phyloP scores from a whole-genome alignment of 2,888 invertebrate genomes.

The Drosophila emarginata region DNA sequence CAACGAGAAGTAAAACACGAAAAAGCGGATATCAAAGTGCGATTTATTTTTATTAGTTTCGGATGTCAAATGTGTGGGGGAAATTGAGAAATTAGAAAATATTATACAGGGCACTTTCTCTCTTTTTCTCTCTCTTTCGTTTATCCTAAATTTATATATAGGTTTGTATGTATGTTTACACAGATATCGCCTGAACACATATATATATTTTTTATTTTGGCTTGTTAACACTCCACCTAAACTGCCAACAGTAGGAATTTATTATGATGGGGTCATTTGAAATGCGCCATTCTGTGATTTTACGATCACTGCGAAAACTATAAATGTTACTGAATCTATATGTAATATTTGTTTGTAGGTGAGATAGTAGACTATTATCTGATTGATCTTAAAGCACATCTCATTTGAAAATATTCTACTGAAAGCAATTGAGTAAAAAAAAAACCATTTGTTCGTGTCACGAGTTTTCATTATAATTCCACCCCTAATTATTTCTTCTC shows the following conservation, averaged over 20 bases:
- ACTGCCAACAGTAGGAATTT: slow-evolving; percentile 18
- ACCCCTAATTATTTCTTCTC: not conserved
- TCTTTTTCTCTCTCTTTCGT: slow-evolving; percentile 60
- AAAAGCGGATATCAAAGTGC: slow-evolving; percentile 75
- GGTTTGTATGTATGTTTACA: slow-evolving; percentile 9
- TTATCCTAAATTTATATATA: slow-evolving; percentile 20
- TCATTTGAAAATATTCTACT: too few relatives aligned
- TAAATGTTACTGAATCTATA: too few relatives aligned
- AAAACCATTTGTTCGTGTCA: too few relatives aligned
- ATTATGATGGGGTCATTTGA: slow-evolving; percentile 13
- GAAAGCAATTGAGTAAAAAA: too few relatives aligned
- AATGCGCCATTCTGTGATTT: slow-evolving; percentile 39
- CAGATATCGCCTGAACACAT: slow-evolving; percentile 9
- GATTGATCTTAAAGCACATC: too few relatives aligned
- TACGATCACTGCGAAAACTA: slow-evolving; percentile 21
- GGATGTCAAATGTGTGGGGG: slow-evolving; percentile 78
- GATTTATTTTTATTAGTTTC: slow-evolving; percentile 79
- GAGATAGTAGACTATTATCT: too few relatives aligned
- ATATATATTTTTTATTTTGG: slow-evolving; percentile 24
- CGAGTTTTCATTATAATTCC: not conserved
- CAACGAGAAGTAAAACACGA: slow-evolving; percentile 31
- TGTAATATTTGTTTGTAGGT: too few relatives aligned
- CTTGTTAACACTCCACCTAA: slow-evolving; percentile 5
- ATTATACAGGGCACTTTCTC: slow-evolving; percentile 67
- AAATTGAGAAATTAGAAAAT: slow-evolving; percentile 79